phyloP scores from a whole-genome alignment of 2,113 vertebrate genomes.

The Tragelaphus scriptus region DNA sequence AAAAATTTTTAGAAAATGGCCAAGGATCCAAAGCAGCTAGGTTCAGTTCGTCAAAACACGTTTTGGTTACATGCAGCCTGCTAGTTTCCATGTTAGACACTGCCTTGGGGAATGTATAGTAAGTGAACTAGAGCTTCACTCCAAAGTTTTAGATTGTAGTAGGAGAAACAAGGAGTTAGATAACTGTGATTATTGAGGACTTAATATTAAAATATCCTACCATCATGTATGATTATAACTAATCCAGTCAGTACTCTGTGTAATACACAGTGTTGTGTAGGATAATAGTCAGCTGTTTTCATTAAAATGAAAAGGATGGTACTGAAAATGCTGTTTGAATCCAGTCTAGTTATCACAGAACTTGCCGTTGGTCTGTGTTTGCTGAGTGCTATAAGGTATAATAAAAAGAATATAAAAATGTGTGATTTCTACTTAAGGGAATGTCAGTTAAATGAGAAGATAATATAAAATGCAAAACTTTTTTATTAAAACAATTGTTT shows the following conservation, averaged over 20 bases:
- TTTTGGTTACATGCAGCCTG: not conserved
- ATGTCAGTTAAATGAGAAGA: not conserved
- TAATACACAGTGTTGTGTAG: not conserved
- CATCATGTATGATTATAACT: not conserved
- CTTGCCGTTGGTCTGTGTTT: not conserved
- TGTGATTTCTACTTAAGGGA: not conserved
- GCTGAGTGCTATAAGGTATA: not conserved
- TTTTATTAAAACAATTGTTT: not conserved
- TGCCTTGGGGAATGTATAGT: not conserved
- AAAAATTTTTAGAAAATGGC: not conserved
- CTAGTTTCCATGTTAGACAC: not conserved
- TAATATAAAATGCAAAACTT: not conserved
- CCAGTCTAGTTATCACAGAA: not conserved
- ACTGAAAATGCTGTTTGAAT: not conserved
- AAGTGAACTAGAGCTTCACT: not conserved
- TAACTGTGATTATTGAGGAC: not conserved
- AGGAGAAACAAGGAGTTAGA: not conserved
- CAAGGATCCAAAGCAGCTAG: not conserved
- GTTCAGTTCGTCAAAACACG: not conserved
- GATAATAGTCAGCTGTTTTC: not conserved
- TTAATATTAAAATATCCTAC: not conserved
- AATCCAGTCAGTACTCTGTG: not conserved
- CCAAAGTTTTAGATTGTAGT: not conserved
- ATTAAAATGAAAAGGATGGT: not conserved
- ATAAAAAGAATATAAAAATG: not conserved